phyloP scores from a whole-genome alignment of 2,797 vertebrate species.

The Galaxias olidus region DNA sequence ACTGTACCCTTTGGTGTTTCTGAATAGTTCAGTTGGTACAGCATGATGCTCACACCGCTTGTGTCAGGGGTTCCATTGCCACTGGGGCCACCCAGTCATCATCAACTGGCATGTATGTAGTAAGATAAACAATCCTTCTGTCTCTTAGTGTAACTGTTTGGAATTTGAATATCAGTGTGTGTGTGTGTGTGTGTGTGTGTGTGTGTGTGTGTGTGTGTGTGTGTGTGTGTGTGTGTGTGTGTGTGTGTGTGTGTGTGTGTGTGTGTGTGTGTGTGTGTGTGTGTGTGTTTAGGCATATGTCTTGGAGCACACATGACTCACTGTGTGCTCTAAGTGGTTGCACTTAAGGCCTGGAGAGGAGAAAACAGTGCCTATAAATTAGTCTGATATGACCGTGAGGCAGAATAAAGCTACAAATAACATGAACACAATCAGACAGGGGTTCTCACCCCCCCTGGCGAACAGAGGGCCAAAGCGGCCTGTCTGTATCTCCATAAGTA shows the following conservation, averaged over 20 bases:
- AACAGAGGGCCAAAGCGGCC: conserved; percentile 6
- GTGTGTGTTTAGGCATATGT: conserved; percentile 18
- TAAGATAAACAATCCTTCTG: too few species aligned
- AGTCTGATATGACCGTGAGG: conserved; percentile 33
- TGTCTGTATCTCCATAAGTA: conserved; percentile 20
- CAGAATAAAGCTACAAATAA: conserved; percentile 33
- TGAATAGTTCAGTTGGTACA: too few species aligned
- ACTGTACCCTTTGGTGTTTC: too few species aligned
- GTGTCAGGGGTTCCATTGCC: too few species aligned
- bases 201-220: conserved; percentile 15
- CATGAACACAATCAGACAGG: conserved; percentile 38
- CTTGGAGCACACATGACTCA: background rate
- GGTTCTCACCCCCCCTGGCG: conserved; percentile 16
- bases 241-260: conserved; percentile 4
- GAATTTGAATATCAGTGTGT: conserved; percentile 4
- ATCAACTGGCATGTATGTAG: too few species aligned
- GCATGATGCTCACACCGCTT: too few species aligned
- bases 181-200: conserved; percentile 12
- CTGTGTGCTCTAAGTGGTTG: conserved; percentile 28
- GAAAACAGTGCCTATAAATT: conserved; percentile 43
- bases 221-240: conserved; percentile 10
- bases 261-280: background rate
- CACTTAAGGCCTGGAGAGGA: conserved; percentile 28
- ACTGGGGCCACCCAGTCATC: too few species aligned
- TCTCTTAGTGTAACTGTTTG: conserved; percentile 1